Base-by-base conservation (phyloP, 2,797 vertebrate genomes). In the Cirrhinus molitorella region DNA sequence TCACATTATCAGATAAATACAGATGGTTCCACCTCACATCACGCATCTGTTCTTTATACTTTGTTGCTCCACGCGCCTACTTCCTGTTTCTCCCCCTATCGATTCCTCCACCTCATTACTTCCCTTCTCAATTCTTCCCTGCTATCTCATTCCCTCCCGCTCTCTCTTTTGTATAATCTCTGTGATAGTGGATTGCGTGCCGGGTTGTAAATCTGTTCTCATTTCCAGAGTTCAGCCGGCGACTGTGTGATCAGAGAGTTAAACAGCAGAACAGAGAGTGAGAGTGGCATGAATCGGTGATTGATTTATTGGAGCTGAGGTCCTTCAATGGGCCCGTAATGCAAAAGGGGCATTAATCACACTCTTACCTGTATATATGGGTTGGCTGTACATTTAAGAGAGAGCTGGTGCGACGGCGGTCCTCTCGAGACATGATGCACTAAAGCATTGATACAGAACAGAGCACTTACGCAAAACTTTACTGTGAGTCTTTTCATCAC, bases 201-300 rank as follows among this genome's bases (percentile, higher is more conserved):
- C 5, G 31, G 84, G 51, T 61, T 85, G 84, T 84, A 85, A 81
- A 88, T 88, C 73, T 84, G 73, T 71, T 84, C 81, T 81, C 34
- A 45, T 85, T 88, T 85, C 80, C 40, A 85, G 31, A 51, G 59
- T 72, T 74, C 67, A 83, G 84, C 73, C 78, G 45, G 49, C 3
- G 45, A 28, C 67, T 73, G 81, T 88, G 87, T 85, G 87, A 85
- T 83, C 84, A 14, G 87, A 73, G 84, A 85, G 81, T 84, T 85
- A 87, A 87, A 81, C 37, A 78, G 72, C 59, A 71, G 34, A 23
- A 77, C 51, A 51, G 25, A 43, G 34, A 51, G 12, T 3, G 5
- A 51, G n/a, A 75, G 11, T 47, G 53, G 14, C 40, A 82, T 28
- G 59, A 65, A 53, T 51, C 14, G 5, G 5, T 74, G 57, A 74